phyloP scores from a whole-genome alignment of 2,797 vertebrate genomes.

The Miopithecus talapoin region DNA sequence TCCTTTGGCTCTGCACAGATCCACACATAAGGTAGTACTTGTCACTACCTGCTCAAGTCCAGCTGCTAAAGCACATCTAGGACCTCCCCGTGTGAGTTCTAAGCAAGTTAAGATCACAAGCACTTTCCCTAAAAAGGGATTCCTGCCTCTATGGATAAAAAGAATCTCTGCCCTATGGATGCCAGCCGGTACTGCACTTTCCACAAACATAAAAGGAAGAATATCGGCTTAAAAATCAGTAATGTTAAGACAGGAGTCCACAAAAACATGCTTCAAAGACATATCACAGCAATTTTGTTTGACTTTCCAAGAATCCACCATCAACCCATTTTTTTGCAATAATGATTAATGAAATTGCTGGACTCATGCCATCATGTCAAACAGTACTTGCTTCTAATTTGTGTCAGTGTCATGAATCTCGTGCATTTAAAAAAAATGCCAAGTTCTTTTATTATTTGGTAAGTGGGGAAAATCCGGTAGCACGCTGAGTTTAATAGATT shows the following conservation, averaged over 20 bases:
- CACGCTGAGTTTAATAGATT: not conserved
- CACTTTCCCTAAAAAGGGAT: not conserved
- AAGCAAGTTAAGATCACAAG: not conserved
- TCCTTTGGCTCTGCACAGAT: not conserved
- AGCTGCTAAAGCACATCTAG: not conserved
- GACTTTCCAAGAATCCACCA: constrained; percentile 8
- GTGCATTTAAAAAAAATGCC: not conserved
- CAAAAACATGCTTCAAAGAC: not conserved
- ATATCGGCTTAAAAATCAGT: not conserved
- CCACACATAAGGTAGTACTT: not conserved
- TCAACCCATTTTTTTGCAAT: not conserved
- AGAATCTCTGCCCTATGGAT: not conserved
- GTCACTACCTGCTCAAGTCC: not conserved
- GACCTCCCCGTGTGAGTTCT: not conserved
- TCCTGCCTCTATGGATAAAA: not conserved
- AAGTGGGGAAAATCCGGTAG: not conserved
- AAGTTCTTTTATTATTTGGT: not conserved
- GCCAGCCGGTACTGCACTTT: not conserved
- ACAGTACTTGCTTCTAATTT: constrained; percentile 1
- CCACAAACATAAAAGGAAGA: not conserved
- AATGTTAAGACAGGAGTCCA: not conserved
- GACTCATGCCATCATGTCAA: not conserved
- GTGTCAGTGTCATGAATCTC: not conserved
- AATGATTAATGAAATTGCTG: constrained; percentile 2
- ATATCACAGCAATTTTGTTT: not conserved